Base-by-base conservation (phyloP, 2,797 vertebrate genomes). In the Sebastes matsubarae region DNA sequence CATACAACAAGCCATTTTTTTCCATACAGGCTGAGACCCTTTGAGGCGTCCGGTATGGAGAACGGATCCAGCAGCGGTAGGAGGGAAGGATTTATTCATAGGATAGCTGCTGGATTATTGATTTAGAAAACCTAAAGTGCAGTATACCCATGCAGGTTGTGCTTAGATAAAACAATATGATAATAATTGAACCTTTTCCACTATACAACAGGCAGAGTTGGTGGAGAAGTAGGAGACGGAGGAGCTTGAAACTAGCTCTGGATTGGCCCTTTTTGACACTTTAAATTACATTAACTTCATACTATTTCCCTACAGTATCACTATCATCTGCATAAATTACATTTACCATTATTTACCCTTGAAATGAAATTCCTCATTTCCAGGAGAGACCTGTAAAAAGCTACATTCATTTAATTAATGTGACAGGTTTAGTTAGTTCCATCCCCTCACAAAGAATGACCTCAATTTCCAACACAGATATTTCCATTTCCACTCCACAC, bases 401-500 rank as follows among this genome's bases (percentile, higher is more conserved):
- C 29, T 18, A 24, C 66, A 29, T 54, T 27, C 5, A 72, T 66
- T 68, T n/a, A 81, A 80, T 77, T 61, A 72, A 69, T 59, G 57
- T 9, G 58, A 22, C 22, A 32, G 14, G 32, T 75, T 81, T 68
- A 11, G 18, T 46, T 38, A 24, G 18, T 64, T 58, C 14, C 50
- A 34, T 58, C 32, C 9, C 5, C 20, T 42, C 38, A 52, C 25
- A 72, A 46, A 61, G 46, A 71, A 55, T 77, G 46, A 88, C 64
- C 78, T 84, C 79, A 83, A 88, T 88, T 75, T 82, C 27, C 52
- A 52, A 73, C 58, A 73, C 68, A 83, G 79, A 87, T 54, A 46
- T 46, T 68, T 32, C 30, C 2, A 74, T 88, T 86, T 88, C 77
- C 52, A 78, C 77, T 86, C 42, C 29, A 59, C 25, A 52, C 14